Evolutionary conservation across 2,113 vertebrate species (phyloP), one percentile per base, ranked within the genome.

Genomic region (Istiophorus platypterus): DNA sequence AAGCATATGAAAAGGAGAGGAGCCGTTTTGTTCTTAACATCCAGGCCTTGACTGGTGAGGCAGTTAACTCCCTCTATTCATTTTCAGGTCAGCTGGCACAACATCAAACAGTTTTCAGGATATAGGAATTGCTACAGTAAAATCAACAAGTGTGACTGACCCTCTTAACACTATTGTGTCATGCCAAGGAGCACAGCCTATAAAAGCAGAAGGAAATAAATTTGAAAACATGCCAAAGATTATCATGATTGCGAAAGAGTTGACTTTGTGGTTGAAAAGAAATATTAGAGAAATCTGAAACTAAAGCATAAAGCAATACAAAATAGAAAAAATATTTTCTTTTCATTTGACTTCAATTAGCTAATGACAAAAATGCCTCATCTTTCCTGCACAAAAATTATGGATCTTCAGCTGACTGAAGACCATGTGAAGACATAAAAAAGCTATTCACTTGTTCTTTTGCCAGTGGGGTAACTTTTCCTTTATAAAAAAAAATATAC

Each of bases 1-100:
- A 31, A 67, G 59, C 20, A 5, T 15, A 73, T 7, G 15, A 81
- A 34, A n/a, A 63, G 12, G n/a, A 62, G 47, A 56, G 22, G 14
- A 73, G 76, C 47, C 22, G 34, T 8, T 81, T 27, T 77, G 68
- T 84, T 81, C 51, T 77, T 57, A 47, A 86, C 54, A 22, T 61
- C 51, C 52, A 70, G 89, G 20, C 84, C 84, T 65, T 65, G 82
- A 76, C 83, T 62, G 59, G 17, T 27, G 54, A 78, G 26, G 49
- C 39, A 24, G 37, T 81, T 73, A 45, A 70, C 85, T 83, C 66
- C 69, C 65, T 54, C 29, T 37, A 74, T 56, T 71, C 78, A 71
- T 34, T 65, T 71, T 54, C 63, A 71, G 88, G 81, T 82, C 88
- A 89, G 37, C 75, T 90, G 91, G 88, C 84, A 83, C 15, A 47